Base-by-base conservation (phyloP, 2,797 vertebrate genomes). In the Catostomus latipinnis region DNA sequence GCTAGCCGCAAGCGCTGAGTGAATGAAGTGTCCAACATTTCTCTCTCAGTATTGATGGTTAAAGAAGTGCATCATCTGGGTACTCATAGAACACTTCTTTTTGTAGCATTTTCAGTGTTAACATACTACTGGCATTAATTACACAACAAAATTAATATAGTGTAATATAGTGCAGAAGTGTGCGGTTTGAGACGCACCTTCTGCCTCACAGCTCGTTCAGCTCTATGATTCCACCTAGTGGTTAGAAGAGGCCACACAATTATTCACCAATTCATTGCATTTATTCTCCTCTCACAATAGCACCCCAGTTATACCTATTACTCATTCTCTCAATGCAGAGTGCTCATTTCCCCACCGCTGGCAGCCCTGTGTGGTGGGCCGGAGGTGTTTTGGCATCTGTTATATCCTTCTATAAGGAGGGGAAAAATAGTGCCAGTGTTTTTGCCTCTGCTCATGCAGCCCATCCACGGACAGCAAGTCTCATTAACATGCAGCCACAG, bases 401-500 rank as follows among this genome's bases (percentile, higher is more conserved):
- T 45, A 88, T 92, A 92, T 93, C 90, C 90, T 22, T 92, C 85
- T 91, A 90, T 92, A 90, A 88, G 87, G 89, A 93, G 91, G 83
- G n/a, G 88, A 75, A 92, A 93, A 92, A 86, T 92, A 92, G 91
- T 87, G 68, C 86, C 92, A 89, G 82, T 88, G 85, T 88, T 93
- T 89, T 83, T 91, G 93, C 90, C 90, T 93, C 91, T 92, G 88
- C 89, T 89, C 86, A 88, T 91, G 89, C 89, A 91, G 89, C 89
- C 90, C 90, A 88, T 90, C 91, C 91, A 89, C 88, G 90, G 90
- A 92, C 90, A 91, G 90, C 89, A 89, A 87, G 85, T 84, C 91
- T 93, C 88, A 93, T 94, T 93, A 93, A 93, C 91, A 95, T 95
- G 91, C 93, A 71, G 89, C 67, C 79, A 86, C 89, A 82, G 85